These are phyloP conservation scores for Kryphioiulus occultus DNA, from an alignment of 2,888 invertebrate genomes.

Conservation along the genomic window DNA sequence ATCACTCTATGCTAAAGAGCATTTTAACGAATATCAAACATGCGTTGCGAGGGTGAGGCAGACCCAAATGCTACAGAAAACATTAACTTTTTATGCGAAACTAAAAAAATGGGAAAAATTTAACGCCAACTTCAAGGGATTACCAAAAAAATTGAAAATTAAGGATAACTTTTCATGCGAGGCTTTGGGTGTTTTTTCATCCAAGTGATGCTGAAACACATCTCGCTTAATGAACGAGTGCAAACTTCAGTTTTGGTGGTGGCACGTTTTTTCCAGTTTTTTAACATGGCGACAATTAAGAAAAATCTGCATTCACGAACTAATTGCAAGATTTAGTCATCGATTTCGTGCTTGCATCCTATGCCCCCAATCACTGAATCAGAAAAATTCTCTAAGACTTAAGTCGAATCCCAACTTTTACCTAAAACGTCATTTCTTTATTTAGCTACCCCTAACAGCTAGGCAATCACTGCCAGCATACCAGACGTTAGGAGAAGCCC, in stretches of 20 bases:
- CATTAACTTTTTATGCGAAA: not conserved
- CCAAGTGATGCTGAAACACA: not conserved
- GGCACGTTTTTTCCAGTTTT: not conserved
- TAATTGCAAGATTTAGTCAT: not conserved
- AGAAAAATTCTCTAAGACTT: no score
- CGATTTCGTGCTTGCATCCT: not conserved
- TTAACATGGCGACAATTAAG: not conserved
- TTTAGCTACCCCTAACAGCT: no score
- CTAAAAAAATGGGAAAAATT: not conserved
- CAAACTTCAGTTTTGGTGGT: not conserved
- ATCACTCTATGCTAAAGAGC: conserved; percentile 32
- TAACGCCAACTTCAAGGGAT: conserved; percentile 5
- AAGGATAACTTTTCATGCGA: not conserved
- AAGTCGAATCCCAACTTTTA: no score
- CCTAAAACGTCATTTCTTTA: no score
- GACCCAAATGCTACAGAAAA: not conserved
- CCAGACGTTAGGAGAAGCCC: no score
- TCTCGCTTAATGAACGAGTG: not conserved
- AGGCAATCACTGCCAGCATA: no score
- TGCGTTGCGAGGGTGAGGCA: not conserved
- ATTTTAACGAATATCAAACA: conserved; percentile 5
- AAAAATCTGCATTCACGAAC: not conserved
- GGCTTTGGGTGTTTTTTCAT: not conserved
- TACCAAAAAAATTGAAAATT: not conserved
- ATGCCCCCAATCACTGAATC: no score